A percentile compares a stretch with the other conserved stretches of the same genome.
Evolutionary conservation across 2,888 invertebrate genomes (phyloP).

Genomic region (Drosophila parthenogenetica): DNA sequence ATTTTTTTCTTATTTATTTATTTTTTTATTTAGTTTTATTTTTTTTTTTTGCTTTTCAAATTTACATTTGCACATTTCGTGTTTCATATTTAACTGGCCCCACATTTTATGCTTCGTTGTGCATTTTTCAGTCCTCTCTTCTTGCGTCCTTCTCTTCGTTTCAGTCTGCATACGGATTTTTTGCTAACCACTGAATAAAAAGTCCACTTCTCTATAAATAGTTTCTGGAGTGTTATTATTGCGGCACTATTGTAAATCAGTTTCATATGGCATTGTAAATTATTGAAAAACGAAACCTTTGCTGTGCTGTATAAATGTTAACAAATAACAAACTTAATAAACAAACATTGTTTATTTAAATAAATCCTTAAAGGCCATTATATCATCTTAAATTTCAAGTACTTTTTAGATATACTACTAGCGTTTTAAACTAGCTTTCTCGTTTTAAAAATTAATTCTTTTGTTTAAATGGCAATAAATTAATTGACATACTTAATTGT

Average conservation of each 20-base stretch:
- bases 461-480: not conserved
- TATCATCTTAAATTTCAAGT: too few species aligned
- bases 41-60: slow-evolving; percentile 48
- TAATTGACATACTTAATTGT: not conserved
- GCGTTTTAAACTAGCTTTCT: not conserved
- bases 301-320: too few species aligned
- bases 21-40: slow-evolving; percentile 27
- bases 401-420: too few species aligned
- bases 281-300: not conserved
- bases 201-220: slow-evolving; percentile 8
- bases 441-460: not conserved
- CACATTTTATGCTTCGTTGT: slow-evolving; percentile 53
- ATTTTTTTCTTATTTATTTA: slow-evolving; percentile 24
- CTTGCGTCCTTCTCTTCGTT: not conserved
- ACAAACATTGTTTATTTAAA: too few species aligned
- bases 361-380: too few species aligned
- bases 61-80: slow-evolving; percentile 51
- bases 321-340: too few species aligned
- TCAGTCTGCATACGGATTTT: not conserved
- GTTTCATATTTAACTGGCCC: slow-evolving; percentile 52
- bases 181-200: slow-evolving; percentile 18
- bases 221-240: slow-evolving; percentile 24
- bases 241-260: slow-evolving; percentile 10
- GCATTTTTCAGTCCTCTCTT: slow-evolving; percentile 50
- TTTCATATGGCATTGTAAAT: not conserved